Conservation (phyloP, 2,888 invertebrate genomes). For the Euzetes globulus region DNA sequence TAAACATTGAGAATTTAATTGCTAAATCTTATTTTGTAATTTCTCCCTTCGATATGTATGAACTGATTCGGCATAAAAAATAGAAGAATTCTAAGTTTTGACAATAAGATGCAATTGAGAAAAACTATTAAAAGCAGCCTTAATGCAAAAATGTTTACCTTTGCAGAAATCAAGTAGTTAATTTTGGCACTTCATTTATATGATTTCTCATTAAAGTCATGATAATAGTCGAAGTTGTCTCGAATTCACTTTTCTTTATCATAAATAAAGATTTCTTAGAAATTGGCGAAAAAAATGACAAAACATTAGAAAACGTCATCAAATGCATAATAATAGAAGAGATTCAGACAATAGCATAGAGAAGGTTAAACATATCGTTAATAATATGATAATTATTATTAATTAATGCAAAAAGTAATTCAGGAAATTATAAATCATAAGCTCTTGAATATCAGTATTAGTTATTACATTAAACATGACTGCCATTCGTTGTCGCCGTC, state of each 20-base stretch:
- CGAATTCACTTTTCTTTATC: background rate
- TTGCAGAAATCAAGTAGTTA: background rate
- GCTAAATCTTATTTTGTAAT: too few relatives aligned
- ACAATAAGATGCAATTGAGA: too few relatives aligned
- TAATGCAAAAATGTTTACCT: too few relatives aligned
- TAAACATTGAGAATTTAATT: too few relatives aligned
- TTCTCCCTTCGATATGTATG: too few relatives aligned
- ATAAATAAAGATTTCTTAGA: background rate
- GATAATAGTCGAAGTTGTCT: too few relatives aligned
- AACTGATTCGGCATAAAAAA: too few relatives aligned
- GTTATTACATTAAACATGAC: slow-evolving; percentile 15
- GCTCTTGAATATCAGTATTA: slow-evolving; percentile 12
- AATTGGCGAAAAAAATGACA: background rate
- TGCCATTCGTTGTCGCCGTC: background rate
- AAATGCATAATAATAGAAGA: too few relatives aligned
- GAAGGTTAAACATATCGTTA: slow-evolving; percentile 12
- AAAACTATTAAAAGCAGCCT: too few relatives aligned
- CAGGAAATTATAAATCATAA: slow-evolving; percentile 27
- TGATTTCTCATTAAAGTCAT: too few relatives aligned
- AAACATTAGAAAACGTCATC: background rate
- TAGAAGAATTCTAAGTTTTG: too few relatives aligned
- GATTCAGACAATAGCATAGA: background rate
- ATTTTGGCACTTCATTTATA: too few relatives aligned
- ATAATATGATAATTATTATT: slow-evolving; percentile 17
- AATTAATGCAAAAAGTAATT: slow-evolving; percentile 14